These are phyloP conservation scores for Plotosus lineatus DNA, from an alignment of 2,113 vertebrate species.

Conservation along the genomic window DNA sequence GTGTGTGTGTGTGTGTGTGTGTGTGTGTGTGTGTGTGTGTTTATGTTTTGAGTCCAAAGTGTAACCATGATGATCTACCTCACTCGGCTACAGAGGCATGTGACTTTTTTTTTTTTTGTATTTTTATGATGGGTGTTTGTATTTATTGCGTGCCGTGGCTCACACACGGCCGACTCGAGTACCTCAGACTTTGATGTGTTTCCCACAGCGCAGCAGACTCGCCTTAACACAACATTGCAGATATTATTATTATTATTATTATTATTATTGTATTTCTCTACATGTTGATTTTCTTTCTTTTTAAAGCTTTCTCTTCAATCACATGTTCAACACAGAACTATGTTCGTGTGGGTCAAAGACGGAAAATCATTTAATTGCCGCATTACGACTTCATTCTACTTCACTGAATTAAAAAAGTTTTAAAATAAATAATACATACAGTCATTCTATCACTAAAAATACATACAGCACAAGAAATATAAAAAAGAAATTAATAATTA, in stretches of 20 bases:
- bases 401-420: too few species aligned
- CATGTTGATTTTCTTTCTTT: neutral
- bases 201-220: constrained; percentile 67
- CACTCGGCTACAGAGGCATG: constrained; percentile 75
- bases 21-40: too few species aligned
- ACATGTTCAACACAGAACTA: neutral
- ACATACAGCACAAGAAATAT: too few species aligned
- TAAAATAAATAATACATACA: too few species aligned
- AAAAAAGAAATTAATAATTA: too few species aligned
- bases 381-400: neutral
- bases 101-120: constrained; percentile 69
- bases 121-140: constrained; percentile 74
- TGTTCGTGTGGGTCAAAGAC: neutral
- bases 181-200: constrained; percentile 74
- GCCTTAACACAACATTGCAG: constrained; percentile 47
- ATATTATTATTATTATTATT: constrained; percentile 46
- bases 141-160: constrained; percentile 80
- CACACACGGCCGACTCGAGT: constrained; percentile 73
- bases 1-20: too few species aligned
- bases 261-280: neutral
- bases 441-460: too few species aligned
- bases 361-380: too few species aligned
- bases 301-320: constrained; percentile 34
- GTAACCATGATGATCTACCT: constrained; percentile 79
- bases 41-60: constrained; percentile 62